phyloP scores from a whole-genome alignment of 2,797 vertebrate genomes.

The Pagetopsis macropterus region DNA sequence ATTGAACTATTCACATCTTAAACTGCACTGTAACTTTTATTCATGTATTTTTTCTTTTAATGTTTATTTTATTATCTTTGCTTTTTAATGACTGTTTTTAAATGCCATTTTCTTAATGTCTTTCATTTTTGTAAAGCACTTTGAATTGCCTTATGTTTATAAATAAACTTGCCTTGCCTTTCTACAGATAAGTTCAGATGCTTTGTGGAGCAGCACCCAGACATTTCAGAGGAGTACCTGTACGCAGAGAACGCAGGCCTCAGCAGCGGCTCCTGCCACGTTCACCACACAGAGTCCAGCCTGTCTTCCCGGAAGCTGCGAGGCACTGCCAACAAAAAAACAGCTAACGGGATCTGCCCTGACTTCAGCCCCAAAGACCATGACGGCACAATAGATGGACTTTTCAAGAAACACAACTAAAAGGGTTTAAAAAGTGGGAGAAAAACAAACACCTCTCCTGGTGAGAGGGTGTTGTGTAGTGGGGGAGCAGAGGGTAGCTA shows the following conservation, averaged over 20 bases:
- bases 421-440: constrained; percentile 24
- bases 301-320: constrained; percentile 42
- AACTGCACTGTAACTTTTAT: too few relatives aligned
- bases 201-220: constrained; percentile 87
- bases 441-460: constrained; percentile 82
- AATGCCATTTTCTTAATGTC: too few relatives aligned
- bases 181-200: constrained; percentile 88
- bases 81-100: too few relatives aligned
- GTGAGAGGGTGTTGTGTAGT: constrained; percentile 73
- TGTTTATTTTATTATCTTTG: too few relatives aligned
- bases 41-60: too few relatives aligned
- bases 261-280: constrained; percentile 63
- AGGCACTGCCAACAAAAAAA: constrained; percentile 70
- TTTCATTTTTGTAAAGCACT: too few relatives aligned
- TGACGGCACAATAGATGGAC: constrained; percentile 64
- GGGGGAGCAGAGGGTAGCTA: constrained; percentile 35
- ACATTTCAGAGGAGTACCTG: constrained; percentile 91
- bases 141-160: too few relatives aligned
- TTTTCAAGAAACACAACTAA: constrained; percentile 92
- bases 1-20: too few relatives aligned
- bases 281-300: constrained; percentile 66
- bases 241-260: constrained; percentile 83
- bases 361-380: constrained; percentile 90
- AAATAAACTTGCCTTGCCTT: too few relatives aligned
- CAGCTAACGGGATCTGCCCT: constrained; percentile 93